A percentile compares a stretch with the other conserved stretches of the same genome.
Conservation (phyloP, 2,888 invertebrate genomes). For the Tanypteryx hageni region DNA sequence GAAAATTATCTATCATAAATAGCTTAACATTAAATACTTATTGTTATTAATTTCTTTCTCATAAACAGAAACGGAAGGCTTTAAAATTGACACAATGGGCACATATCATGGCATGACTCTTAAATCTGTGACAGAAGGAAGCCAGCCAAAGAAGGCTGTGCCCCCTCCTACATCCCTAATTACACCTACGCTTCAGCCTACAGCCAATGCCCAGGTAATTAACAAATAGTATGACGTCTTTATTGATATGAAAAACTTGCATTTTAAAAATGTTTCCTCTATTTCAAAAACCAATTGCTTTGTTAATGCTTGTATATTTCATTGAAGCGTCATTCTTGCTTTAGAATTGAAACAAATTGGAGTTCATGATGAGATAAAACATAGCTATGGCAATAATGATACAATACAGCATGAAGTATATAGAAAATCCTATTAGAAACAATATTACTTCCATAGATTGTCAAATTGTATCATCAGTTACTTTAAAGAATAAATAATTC, state of each 20-base stretch:
- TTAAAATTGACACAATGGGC: conserved; percentile 99
- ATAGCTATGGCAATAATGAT: no score
- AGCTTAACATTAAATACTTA: not conserved
- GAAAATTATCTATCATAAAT: no score
- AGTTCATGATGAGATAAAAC: no score
- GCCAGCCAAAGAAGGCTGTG: conserved; percentile 79
- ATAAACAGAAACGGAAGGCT: conserved; percentile 92
- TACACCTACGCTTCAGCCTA: conserved; percentile 73
- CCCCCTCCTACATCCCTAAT: conserved; percentile 72
- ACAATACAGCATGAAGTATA: no score
- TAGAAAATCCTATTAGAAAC: no score
- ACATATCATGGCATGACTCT: conserved; percentile 99
- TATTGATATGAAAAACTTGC: not conserved
- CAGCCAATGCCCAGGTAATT: conserved; percentile 55
- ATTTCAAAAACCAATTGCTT: not conserved
- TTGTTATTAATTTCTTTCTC: conserved; percentile 69
- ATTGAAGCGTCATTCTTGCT: no score
- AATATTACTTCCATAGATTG: no score
- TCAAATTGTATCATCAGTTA: no score
- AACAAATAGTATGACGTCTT: no score
- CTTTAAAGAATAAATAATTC: no score
- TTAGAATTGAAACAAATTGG: no score
- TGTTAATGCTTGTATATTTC: no score
- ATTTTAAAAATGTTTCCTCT: not conserved
- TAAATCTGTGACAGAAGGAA: conserved; percentile 97